phyloP scores from a whole-genome alignment of 2,113 vertebrate genomes.

The Calyptommatus sinebrachiatus region DNA sequence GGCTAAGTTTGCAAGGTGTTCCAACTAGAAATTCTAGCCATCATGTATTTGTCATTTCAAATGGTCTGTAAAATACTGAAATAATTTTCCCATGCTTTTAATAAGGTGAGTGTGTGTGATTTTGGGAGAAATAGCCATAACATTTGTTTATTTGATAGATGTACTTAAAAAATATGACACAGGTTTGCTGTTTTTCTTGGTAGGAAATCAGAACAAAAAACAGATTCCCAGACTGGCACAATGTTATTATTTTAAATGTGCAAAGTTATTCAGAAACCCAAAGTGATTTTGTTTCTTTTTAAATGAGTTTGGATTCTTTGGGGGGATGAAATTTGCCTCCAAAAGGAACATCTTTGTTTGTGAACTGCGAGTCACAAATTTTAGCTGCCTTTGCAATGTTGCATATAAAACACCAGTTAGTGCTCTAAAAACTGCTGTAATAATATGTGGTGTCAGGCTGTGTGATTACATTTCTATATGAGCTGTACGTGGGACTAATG shows the following conservation, averaged over 20 bases:
- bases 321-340: constrained; percentile 33
- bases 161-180: no score
- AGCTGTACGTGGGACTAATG: constrained; percentile 32
- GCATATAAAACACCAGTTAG: constrained; percentile 29
- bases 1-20: no score
- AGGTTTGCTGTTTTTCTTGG: neutral
- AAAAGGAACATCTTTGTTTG: constrained; percentile 44
- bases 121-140: no score
- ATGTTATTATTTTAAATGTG: constrained; percentile 38
- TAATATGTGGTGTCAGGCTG: neutral
- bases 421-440: neutral
- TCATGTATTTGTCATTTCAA: neutral
- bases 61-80: no score
- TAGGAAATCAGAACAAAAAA: neutral
- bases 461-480: constrained; percentile 10
- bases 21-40: neutral
- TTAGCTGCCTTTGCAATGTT: constrained; percentile 41
- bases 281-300: constrained; percentile 45
- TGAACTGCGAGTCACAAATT: constrained; percentile 45
- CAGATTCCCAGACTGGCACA: constrained; percentile 34
- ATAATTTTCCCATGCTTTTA: no score
- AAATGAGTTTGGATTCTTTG: constrained; percentile 45
- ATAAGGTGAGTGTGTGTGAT: no score
- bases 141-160: no score
- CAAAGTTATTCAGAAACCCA: constrained; percentile 17